A percentile compares a stretch with the other conserved stretches of the same genome.
Conservation (phyloP, 1,140 invertebrate genomes). For the Drosophila pruinosa region DNA sequence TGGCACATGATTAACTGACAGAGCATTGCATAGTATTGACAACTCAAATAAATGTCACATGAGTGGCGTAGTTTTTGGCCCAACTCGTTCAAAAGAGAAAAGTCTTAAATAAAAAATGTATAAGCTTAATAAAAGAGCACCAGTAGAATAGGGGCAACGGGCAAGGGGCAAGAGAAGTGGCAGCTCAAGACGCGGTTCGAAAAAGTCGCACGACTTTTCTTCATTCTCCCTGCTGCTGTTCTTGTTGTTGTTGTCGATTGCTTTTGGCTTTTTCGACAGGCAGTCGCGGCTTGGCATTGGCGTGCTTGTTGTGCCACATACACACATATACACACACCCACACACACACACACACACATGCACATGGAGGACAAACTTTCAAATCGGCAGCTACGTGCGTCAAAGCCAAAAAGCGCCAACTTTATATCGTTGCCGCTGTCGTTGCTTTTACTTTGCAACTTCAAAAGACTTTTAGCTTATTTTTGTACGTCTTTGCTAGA, state of each 20-base stretch:
- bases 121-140: constrained; percentile 76
- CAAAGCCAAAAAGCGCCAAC: constrained; percentile 76
- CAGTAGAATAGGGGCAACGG: neutral
- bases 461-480: constrained; percentile 61
- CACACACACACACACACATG: constrained; percentile 6
- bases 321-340: constrained; percentile 29
- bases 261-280: constrained; percentile 36
- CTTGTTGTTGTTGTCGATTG: constrained; percentile 55
- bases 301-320: constrained; percentile 25
- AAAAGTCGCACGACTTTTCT: constrained; percentile 32
- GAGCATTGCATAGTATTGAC: constrained; percentile 6
- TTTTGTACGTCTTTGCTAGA: constrained; percentile 40
- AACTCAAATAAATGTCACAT: constrained; percentile 73
- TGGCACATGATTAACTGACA: constrained; percentile 25
- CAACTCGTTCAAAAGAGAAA: constrained; percentile 68
- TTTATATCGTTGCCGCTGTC: constrained; percentile 62
- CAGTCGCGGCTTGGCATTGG: constrained; percentile 16
- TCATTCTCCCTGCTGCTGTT: neutral
- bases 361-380: constrained; percentile 59
- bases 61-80: constrained; percentile 48
- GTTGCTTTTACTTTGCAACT: constrained; percentile 50
- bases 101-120: constrained; percentile 79
- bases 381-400: constrained; percentile 78
- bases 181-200: constrained; percentile 1
- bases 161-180: neutral